These are phyloP conservation scores for Atethmia centrago DNA, from an alignment of 2,888 invertebrate genomes.

Conservation along the genomic window DNA sequence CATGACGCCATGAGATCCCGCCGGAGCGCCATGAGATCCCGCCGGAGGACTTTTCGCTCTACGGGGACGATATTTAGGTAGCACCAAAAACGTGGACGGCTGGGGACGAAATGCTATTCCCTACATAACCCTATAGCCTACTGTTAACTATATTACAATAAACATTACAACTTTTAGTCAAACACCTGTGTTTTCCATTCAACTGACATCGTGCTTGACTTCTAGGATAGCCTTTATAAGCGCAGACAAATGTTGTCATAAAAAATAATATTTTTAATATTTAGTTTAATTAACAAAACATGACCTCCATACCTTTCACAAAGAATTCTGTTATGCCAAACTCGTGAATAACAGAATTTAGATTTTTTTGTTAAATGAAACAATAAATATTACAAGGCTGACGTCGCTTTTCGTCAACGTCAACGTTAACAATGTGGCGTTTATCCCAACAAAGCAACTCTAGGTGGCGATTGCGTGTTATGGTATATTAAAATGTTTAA, in stretches of 20 bases:
- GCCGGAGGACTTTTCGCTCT: no score
- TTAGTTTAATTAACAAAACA: not conserved
- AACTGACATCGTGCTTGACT: not conserved
- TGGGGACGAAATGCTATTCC: not conserved
- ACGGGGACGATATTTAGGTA: no score
- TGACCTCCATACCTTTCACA: not conserved
- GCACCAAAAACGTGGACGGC: no score
- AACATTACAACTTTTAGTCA: not conserved
- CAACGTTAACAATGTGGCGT: slow-evolving; percentile 31
- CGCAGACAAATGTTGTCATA: not conserved
- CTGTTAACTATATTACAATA: not conserved
- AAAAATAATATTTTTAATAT: not conserved
- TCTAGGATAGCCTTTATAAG: not conserved
- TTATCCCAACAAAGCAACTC: slow-evolving; percentile 48
- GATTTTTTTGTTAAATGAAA: slow-evolving; percentile 20
- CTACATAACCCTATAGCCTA: not conserved
- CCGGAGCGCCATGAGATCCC: no score
- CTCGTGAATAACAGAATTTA: slow-evolving; percentile 3
- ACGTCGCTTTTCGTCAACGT: slow-evolving; percentile 11
- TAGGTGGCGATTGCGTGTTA: slow-evolving; percentile 27
- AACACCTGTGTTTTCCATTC: not conserved
- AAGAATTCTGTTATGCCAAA: slow-evolving; percentile 10
- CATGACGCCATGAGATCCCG: no score
- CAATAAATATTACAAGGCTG: slow-evolving; percentile 42
- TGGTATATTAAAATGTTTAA: slow-evolving; percentile 37